Conservation (phyloP, 1,140 invertebrate species). For the Drosophila grimshawi region DNA sequence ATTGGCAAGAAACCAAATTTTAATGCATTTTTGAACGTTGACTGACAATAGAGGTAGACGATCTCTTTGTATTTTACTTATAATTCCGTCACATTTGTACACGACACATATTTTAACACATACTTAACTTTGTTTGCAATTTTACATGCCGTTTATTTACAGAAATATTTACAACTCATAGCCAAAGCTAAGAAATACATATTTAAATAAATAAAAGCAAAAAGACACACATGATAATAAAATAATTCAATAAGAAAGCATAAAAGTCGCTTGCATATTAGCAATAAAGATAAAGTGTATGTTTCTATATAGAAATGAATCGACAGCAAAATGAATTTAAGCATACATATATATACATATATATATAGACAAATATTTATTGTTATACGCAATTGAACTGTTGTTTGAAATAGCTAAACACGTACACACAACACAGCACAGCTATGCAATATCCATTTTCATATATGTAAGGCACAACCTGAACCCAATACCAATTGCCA, state of each 20-base stretch:
- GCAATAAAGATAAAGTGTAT: constrained; percentile 2
- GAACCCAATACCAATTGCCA: constrained; percentile 19
- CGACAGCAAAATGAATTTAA: constrained; percentile 13
- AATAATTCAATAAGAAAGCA: constrained; percentile 6
- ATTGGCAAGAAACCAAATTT: constrained; percentile 59
- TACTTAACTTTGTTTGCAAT: background rate
- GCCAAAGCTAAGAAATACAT: background rate
- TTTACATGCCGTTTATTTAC: no score
- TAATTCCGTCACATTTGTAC: background rate
- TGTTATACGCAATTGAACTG: constrained; percentile 35
- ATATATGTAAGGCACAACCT: background rate
- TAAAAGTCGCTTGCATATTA: background rate
- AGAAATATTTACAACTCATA: no score
- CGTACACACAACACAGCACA: constrained; percentile 3
- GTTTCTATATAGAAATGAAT: background rate
- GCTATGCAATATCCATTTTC: constrained; percentile 30
- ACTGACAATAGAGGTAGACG: constrained; percentile 4
- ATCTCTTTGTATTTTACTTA: background rate
- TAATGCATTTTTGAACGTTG: constrained; percentile 46
- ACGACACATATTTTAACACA: no score
- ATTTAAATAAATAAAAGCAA: constrained; percentile 2
- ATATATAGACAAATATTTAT: constrained; percentile 21
- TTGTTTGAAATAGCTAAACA: constrained; percentile 20
- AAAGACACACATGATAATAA: constrained; percentile 17
- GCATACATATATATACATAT: no score